Evolutionary conservation across 2,797 vertebrate species (phyloP), one percentile per base, ranked within the genome.

Genomic region (Eulemur mongoz): DNA sequence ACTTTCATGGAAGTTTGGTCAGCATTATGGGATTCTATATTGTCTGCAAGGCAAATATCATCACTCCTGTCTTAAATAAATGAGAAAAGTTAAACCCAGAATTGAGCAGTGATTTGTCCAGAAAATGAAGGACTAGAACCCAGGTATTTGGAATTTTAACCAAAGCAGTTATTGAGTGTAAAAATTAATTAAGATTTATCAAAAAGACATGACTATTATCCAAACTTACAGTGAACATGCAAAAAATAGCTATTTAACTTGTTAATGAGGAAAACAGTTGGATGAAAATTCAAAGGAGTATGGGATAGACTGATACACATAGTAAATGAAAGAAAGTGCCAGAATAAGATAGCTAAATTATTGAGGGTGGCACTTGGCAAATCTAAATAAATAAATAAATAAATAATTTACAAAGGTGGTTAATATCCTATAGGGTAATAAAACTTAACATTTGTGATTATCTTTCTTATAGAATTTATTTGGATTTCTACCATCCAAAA

Each of bases 31-130:
- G 25, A 89, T 70, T 76, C 15, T 82, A 7, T 54, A 87, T 27
- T 67, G 5, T 61, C 80, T 61, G 6, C 35, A 79, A 69, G 50
- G 48, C 45, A 94, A 89, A 89, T 35, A 52, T 50, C 30, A 80
- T 54, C 75, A 79, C 45, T 80, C 15, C 7, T 57, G 14, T 57
- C 67, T 94, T 91, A 94, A 95, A 81, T 81, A 89, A 91, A 89
- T 72, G 35, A 52, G 73, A 86, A 72, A 72, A 78, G 32, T 32
- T 72, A 91, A 88, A 76, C 10, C 8, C 38, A 85, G 25, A 65
- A 54, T 61, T 81, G 25, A 83, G 27, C n/a, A 89, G 25, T 73
- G 76, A 89, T 72, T 72, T 95, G 15, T 86, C 32, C 63, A 86
- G 23, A 75, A 89, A 85, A 40, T 73, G 8, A 93, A 85, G 17